Conservation (phyloP, 2,113 vertebrate genomes). For the Anthoscopus minutus region DNA sequence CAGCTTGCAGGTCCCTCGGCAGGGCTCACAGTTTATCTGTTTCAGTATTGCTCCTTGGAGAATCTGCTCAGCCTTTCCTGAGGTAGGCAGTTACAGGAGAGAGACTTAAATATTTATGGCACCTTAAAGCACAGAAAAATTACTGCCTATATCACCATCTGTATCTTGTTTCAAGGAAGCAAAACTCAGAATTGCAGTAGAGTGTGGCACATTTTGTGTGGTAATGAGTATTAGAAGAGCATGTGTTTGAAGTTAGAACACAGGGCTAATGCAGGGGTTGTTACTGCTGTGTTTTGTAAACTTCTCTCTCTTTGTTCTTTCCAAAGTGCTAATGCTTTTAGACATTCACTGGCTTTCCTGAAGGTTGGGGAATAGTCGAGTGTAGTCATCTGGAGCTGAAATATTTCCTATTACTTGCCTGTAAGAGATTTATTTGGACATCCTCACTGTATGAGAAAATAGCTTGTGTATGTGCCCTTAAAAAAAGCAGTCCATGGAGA, state of each 20-base stretch:
- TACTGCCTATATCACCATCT: neutral
- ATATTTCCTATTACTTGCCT: slow-evolving; percentile 41
- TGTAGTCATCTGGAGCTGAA: slow-evolving; percentile 57
- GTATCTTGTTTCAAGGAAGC: neutral
- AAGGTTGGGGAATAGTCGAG: slow-evolving; percentile 8
- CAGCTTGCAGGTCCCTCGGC: neutral
- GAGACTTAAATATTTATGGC: slow-evolving; percentile 17
- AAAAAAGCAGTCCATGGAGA: slow-evolving; percentile 1
- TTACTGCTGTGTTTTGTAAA: neutral
- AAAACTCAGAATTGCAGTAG: neutral
- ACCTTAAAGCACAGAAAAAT: neutral
- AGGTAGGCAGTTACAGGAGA: neutral
- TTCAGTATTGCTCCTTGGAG: neutral
- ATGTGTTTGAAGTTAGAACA: neutral
- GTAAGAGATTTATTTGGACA: slow-evolving; percentile 47
- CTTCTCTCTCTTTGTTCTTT: neutral
- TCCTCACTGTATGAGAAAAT: slow-evolving; percentile 22
- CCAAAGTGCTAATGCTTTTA: neutral
- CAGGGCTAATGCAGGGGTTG: neutral
- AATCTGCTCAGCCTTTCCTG: neutral
- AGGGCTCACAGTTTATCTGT: neutral
- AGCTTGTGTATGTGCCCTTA: slow-evolving; percentile 15
- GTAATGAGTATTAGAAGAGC: neutral
- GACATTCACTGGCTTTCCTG: neutral
- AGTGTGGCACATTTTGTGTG: neutral